Conservation (phyloP, 2,888 invertebrate species). For the Malthinus flaveolus region DNA sequence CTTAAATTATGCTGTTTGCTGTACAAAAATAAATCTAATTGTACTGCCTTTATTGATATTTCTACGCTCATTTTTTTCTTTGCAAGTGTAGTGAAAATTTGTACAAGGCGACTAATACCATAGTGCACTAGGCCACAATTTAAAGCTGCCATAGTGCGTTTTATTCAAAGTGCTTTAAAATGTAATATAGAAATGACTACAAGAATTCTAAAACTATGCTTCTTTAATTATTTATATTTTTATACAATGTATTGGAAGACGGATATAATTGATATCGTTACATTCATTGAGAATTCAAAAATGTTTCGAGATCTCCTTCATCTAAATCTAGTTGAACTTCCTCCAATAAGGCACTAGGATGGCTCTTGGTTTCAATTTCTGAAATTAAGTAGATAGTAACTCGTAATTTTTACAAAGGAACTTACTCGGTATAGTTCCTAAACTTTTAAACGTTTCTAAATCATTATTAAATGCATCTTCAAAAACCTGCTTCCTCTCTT, state of each 20-base stretch:
- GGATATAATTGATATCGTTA: not conserved
- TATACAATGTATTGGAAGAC: not conserved
- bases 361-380: conserved; percentile 34
- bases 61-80: not conserved
- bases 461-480: conserved; percentile 72
- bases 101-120: no score
- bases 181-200: no score
- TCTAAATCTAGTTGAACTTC: conserved; percentile 66
- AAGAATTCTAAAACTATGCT: no score
- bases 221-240: no score
- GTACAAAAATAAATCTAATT: not conserved
- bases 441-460: conserved; percentile 64
- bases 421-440: conserved; percentile 65
- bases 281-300: conserved; percentile 55
- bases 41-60: not conserved
- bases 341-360: conserved; percentile 57
- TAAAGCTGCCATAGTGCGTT: not conserved
- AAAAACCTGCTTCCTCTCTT: conserved; percentile 70
- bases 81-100: not conserved
- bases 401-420: not conserved
- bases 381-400: conserved; percentile 13
- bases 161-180: not conserved
- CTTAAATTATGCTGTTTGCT: conserved; percentile 3
- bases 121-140: not conserved
- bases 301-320: conserved; percentile 64